Evolutionary conservation across 2,113 vertebrate genomes (phyloP).

Genomic region (Platichthys flesus): DNA sequence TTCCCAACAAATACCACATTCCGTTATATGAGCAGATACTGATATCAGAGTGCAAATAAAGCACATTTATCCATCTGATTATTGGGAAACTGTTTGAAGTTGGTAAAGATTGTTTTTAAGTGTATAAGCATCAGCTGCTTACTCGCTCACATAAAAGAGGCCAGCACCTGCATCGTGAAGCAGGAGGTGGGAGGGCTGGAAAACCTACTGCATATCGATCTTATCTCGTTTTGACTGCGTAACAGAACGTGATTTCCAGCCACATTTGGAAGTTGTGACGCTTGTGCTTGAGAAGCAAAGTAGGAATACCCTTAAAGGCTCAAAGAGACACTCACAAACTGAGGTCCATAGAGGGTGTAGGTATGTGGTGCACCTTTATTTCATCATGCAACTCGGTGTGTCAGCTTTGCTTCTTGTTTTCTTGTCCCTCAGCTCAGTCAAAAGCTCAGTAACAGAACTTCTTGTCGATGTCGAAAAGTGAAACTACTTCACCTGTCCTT

Average conservation of each 20-base stretch:
- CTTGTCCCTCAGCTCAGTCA: not conserved
- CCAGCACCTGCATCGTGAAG: constrained; percentile 58
- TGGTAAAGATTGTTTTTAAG: not conserved
- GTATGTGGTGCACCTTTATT: not conserved
- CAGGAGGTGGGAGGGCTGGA: constrained; percentile 45
- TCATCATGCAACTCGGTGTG: no score
- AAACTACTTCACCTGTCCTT: constrained; percentile 19
- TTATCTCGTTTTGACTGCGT: constrained; percentile 57
- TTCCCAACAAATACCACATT: not conserved
- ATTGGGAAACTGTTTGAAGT: not conserved
- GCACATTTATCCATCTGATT: not conserved
- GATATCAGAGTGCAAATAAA: constrained; percentile 8
- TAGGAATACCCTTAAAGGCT: constrained; percentile 55
- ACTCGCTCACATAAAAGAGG: constrained; percentile 38
- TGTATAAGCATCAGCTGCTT: not conserved
- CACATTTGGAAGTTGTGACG: constrained; percentile 55
- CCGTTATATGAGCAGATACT: not conserved
- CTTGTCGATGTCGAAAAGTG: not conserved
- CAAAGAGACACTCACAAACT: not conserved
- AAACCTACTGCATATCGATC: constrained; percentile 54
- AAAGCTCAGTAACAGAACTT: not conserved
- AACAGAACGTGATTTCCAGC: constrained; percentile 77
- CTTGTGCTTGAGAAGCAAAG: constrained; percentile 21
- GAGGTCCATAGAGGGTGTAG: constrained; percentile 8
- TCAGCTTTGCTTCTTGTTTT: no score